These are phyloP conservation scores for Rhorus exstirpatorius DNA, from an alignment of 2,888 invertebrate species.

Conservation along the genomic window DNA sequence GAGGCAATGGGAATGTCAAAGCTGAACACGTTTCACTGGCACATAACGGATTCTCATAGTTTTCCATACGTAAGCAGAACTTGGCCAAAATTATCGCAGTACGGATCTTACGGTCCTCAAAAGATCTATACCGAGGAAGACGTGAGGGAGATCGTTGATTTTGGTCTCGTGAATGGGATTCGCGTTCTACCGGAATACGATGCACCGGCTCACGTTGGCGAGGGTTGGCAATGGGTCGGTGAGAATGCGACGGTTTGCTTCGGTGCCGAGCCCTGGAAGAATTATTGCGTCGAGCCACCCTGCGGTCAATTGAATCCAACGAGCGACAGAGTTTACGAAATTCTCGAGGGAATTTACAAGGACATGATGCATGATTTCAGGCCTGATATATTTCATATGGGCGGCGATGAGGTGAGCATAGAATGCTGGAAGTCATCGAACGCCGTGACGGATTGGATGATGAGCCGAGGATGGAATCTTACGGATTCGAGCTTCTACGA, in stretches of 20 bases:
- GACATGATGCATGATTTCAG: slow-evolving; percentile 92
- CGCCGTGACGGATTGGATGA: slow-evolving; percentile 91
- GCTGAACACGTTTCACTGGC: slow-evolving; percentile 98
- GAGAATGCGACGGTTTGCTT: slow-evolving; percentile 82
- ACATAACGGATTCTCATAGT: slow-evolving; percentile 97
- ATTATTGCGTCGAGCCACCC: slow-evolving; percentile 93
- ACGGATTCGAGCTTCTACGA: slow-evolving; percentile 84
- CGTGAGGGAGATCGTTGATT: slow-evolving; percentile 88
- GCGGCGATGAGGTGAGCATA: slow-evolving; percentile 92
- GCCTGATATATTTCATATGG: slow-evolving; percentile 95
- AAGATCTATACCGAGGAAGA: slow-evolving; percentile 88
- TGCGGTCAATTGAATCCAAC: slow-evolving; percentile 94
- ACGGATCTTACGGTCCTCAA: slow-evolving; percentile 93
- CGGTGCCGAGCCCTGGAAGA: slow-evolving; percentile 91
- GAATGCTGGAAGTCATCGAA: slow-evolving; percentile 92
- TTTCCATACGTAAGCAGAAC: slow-evolving; percentile 94
- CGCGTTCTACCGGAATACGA: slow-evolving; percentile 97
- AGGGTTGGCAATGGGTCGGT: slow-evolving; percentile 91
- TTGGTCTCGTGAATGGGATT: slow-evolving; percentile 92
- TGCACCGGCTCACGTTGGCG: slow-evolving; percentile 96
- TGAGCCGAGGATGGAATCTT: slow-evolving; percentile 88
- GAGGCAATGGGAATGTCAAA: slow-evolving; percentile 97
- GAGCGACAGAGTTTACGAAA: slow-evolving; percentile 90
- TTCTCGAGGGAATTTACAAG: slow-evolving; percentile 90
- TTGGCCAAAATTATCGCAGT: slow-evolving; percentile 90